Evolutionary conservation across 2,888 invertebrate genomes (phyloP), one percentile per base, ranked within the genome.

Genomic region (Scaptomyza caliginosa): DNA sequence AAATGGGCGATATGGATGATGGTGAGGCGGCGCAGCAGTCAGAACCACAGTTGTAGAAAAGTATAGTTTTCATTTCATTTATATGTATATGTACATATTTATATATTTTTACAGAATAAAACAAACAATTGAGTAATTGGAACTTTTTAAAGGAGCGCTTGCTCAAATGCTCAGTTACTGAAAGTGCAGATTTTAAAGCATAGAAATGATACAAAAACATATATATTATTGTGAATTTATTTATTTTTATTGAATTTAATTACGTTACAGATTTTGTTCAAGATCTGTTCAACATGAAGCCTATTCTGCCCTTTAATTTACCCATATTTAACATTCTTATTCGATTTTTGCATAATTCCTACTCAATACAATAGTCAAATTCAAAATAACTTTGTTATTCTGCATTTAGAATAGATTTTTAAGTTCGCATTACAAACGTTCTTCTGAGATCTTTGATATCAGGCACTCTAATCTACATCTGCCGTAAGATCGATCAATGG

Each of bases 1-100:
- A 96, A 84, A 96, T 96, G 95, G 93, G 92, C 30, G 94, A 94
- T 8, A 81, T 2, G 5, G 63, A 50, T n/a, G 93, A 94, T 6
- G 81, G 3, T 4, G 66, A 50, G 19, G 4, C 52, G 2, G 7
- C 4, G 21, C 21, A 10, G 13, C 5, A 4, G 66, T 8, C 63
- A 0, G 67, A 80, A 36, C 75, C 69, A 7, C 64, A 81, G 19
- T 21, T 83, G 19, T 80, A 84, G 43, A 28, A 24, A 38, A n/a
- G n/a, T 23, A 38, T 52, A 36, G 38, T 30, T 23, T 62, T 30
- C 5, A 26, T 10, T 48, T 45, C 30, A 19, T 3, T 4, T 68
- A 46, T 56, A 58, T 76, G 58, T 60, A 62, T 46, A 77, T 50
- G 38, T 48, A 38, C 38, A 66, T 38, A 34, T 36, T 45, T 52